These are phyloP conservation scores for Riptortus pedestris DNA, from an alignment of 1,140 invertebrate species.

Conservation along the genomic window DNA sequence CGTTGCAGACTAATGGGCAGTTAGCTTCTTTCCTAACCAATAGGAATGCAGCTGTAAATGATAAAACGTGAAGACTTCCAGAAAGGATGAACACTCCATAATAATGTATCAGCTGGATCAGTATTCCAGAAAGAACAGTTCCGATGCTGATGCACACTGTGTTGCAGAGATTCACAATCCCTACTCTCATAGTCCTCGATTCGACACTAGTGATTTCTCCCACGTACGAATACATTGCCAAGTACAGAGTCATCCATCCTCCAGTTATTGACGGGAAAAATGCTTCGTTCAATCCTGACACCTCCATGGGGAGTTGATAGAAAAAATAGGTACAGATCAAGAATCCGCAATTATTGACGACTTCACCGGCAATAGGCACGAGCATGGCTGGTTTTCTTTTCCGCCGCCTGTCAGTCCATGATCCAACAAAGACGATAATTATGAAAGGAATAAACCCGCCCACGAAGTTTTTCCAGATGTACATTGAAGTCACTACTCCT, in stretches of 20 bases:
- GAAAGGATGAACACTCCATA: slow-evolving; percentile 68
- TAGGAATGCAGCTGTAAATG: slow-evolving; percentile 35
- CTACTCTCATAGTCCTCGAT: slow-evolving; percentile 68
- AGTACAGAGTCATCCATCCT: slow-evolving; percentile 81
- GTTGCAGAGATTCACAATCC: slow-evolving; percentile 72
- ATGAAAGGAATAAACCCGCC: slow-evolving; percentile 63
- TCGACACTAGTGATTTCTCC: slow-evolving; percentile 71
- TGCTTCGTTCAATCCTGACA: slow-evolving; percentile 59
- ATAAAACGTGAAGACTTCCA: slow-evolving; percentile 32
- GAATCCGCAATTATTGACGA: slow-evolving; percentile 61
- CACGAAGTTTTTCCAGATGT: slow-evolving; percentile 67
- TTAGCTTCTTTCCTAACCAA: background rate
- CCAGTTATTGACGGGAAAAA: slow-evolving; percentile 67
- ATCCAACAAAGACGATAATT: slow-evolving; percentile 63
- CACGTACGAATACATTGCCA: slow-evolving; percentile 81
- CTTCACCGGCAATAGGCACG: slow-evolving; percentile 68
- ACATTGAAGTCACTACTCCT: slow-evolving; percentile 62
- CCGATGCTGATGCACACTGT: slow-evolving; percentile 63
- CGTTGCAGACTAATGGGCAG: background rate
- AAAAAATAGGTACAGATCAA: slow-evolving; percentile 70
- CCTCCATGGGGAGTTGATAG: slow-evolving; percentile 53
- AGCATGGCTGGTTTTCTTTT: slow-evolving; percentile 74
- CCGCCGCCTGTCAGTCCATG: slow-evolving; percentile 41
- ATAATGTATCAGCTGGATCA: slow-evolving; percentile 57
- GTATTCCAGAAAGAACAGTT: slow-evolving; percentile 31